Conservation (phyloP, 2,888 invertebrate species). For the Tupiocoris notatus region DNA sequence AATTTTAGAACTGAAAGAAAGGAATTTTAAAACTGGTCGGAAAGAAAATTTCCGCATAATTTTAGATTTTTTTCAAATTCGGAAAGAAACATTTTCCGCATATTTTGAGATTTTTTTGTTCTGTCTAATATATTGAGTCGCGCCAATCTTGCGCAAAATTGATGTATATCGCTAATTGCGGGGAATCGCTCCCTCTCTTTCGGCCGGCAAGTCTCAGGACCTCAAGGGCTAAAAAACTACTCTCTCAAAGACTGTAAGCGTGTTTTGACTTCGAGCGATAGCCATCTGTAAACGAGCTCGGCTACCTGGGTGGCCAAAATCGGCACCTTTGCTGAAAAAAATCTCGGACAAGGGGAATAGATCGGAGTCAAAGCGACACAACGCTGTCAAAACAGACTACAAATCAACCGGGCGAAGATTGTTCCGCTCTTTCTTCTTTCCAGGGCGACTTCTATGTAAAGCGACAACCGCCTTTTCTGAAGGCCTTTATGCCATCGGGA, state of each 20-base stretch:
- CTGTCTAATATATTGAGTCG: no score
- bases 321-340: conserved; percentile 30
- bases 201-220: no score
- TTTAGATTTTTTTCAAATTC: no score
- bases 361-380: conserved; percentile 6
- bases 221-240: background rate
- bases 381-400: conserved; percentile 39
- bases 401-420: conserved; percentile 18
- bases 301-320: conserved; percentile 40
- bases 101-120: no score
- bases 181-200: no score
- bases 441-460: background rate
- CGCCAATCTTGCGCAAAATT: no score
- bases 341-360: background rate
- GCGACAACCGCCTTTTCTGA: background rate
- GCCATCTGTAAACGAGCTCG: background rate
- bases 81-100: no score
- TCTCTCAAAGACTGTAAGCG: background rate
- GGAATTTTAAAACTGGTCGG: no score
- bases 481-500: background rate
- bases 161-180: no score
- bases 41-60: no score
- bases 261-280: background rate
- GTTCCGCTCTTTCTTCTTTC: background rate
- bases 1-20: no score